Evolutionary conservation across 2,113 vertebrate genomes (phyloP), one percentile per base, ranked within the genome.

Genomic region (Heterocephalus glaber): DNA sequence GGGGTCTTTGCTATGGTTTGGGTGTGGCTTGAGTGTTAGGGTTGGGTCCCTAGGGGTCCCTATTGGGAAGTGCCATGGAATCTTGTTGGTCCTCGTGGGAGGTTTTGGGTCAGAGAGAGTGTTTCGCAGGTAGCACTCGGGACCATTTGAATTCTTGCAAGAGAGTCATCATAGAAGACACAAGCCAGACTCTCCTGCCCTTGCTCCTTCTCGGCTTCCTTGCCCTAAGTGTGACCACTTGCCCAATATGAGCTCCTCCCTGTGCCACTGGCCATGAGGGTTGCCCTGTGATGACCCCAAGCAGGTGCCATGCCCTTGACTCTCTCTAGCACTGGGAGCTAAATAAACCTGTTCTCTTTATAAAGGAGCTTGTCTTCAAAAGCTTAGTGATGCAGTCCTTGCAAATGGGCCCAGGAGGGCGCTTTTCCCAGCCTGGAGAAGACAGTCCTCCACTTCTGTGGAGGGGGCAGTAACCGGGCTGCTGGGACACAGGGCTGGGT

Each of bases 391-490:
- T 17, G 19, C 16, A 84, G 58, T 61, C 26, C 38, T 47, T 47
- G 30, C 35, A 19, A 20, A 56, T 28, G 22, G 24, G 87, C 44
- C 52, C 9, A 33, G 35, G 22, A 5, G 8, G 5, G 80, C 2
- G 33, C 7, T 26, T 30, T 44, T 54, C 20, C 30, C 16, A 35
- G 22, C 11, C 49, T 74, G 58, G 82, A 70, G 52, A 70, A 86
- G 35, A 4, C 49, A 13, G 0, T 47, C 35, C 70, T 70, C 5
- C 28, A 1, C 56, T 17, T 44, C 9, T 61, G 19, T 2, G 1
- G 52, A 5, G 24, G 61, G 1, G n/a, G 52, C 35, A 52, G 38
- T 33, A 20, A n/a, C 28, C 17, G 16, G 41, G 66, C 52, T 61
- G 38, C 17, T 10, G 12, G 38, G 28, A 22, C 5, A 22, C 54